Percentiles rank a stretch among this genome's conserved stretches.
phyloP scores from a whole-genome alignment of 2,888 invertebrate species.

The Teinopalpus imperialis region DNA sequence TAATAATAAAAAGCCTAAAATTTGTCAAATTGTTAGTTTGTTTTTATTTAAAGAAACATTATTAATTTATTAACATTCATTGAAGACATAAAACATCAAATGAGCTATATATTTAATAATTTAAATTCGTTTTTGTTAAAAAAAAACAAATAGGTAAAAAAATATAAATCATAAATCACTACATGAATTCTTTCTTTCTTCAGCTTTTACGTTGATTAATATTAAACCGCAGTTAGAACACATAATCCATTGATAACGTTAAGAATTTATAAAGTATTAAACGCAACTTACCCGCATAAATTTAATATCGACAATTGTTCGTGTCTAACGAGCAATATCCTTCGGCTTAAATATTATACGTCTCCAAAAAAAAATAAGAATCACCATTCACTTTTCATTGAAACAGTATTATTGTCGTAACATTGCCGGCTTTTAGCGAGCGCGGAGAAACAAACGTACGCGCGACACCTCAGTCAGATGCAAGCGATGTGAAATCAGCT shows the following conservation, averaged over 20 bases:
- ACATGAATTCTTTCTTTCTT: too few species aligned
- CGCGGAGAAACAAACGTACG: slow-evolving; percentile 47
- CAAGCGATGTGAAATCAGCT: slow-evolving; percentile 77
- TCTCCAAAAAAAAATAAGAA: slow-evolving; percentile 17
- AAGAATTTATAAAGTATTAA: slow-evolving; percentile 11
- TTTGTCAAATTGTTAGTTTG: too few species aligned
- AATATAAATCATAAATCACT: too few species aligned
- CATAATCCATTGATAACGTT: slow-evolving; percentile 3
- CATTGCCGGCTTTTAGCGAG: slow-evolving; percentile 59
- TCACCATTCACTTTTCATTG: slow-evolving; percentile 33
- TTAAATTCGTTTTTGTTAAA: too few species aligned
- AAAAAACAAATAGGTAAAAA: too few species aligned
- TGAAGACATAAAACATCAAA: too few species aligned
- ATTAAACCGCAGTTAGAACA: too few species aligned
- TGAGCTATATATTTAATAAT: too few species aligned
- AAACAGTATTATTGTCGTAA: slow-evolving; percentile 34
- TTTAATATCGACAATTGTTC: slow-evolving; percentile 21
- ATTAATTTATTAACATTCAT: too few species aligned
- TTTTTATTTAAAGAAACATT: too few species aligned
- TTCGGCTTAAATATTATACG: slow-evolving; percentile 1
- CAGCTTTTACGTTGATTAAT: too few species aligned
- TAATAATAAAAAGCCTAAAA: too few species aligned
- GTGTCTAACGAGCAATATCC: slow-evolving; percentile 12
- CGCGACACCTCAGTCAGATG: slow-evolving; percentile 46
- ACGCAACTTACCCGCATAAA: slow-evolving; percentile 27